Percentiles rank a stretch among this genome's conserved stretches.
These are phyloP conservation scores for Drosophila pallidifrons DNA, from an alignment of 1,140 invertebrate genomes.

Conservation along the genomic window DNA sequence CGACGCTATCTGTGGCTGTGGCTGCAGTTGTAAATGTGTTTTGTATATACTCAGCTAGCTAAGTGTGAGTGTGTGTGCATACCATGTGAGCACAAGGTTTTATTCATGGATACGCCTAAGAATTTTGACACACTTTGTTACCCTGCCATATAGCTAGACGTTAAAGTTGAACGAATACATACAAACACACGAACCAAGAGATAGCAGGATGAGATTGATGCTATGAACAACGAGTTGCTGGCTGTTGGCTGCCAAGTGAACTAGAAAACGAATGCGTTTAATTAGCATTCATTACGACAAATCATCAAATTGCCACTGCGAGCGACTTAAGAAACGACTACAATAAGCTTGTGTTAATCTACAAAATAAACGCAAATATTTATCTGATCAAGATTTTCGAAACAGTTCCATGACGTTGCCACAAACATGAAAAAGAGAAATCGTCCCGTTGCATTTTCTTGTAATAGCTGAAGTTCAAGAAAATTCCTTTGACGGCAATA, in stretches of 20 bases:
- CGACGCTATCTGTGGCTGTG: constrained; percentile 36
- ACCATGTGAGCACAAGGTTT: constrained; percentile 34
- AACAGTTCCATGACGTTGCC: constrained; percentile 76
- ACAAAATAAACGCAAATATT: constrained; percentile 79
- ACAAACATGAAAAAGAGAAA: constrained; percentile 47
- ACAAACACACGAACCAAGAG: constrained; percentile 29
- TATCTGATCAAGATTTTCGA: constrained; percentile 66
- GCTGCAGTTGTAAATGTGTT: constrained; percentile 24
- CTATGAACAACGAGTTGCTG: constrained; percentile 15
- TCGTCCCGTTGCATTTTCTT: constrained; percentile 33
- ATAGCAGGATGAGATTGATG: constrained; percentile 27
- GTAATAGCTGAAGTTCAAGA: constrained; percentile 18
- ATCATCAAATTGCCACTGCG: constrained; percentile 75
- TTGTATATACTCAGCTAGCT: constrained; percentile 25
- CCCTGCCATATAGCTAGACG: constrained; percentile 28
- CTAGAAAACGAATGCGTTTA: constrained; percentile 84
- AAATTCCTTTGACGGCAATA: background rate
- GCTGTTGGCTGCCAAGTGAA: constrained; percentile 67
- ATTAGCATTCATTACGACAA: constrained; percentile 84
- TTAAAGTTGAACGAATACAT: constrained; percentile 43
- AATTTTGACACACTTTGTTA: constrained; percentile 77
- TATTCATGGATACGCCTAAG: constrained; percentile 68
- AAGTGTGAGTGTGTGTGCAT: constrained; percentile 19
- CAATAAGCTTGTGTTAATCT: constrained; percentile 67
- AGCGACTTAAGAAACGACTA: constrained; percentile 49